These are phyloP conservation scores for Bombus superbus DNA, from an alignment of 1,140 invertebrate genomes.

Conservation along the genomic window DNA sequence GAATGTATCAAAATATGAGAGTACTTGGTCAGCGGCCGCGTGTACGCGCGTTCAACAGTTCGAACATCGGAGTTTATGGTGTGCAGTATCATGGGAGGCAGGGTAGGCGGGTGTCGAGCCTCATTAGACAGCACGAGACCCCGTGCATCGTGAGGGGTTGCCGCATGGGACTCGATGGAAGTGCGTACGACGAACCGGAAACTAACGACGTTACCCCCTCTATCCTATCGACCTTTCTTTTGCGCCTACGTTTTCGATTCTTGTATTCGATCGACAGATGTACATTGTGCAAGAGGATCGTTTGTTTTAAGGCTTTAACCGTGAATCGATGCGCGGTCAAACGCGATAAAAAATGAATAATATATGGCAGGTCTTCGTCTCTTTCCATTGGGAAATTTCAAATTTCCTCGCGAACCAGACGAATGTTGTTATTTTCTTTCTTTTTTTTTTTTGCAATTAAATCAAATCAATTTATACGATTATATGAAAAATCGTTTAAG, in stretches of 20 bases:
- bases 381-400: neutral
- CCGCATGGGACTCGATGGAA: conserved; percentile 58
- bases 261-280: conserved; percentile 40
- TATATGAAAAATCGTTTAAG: no score
- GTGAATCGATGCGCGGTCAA: neutral
- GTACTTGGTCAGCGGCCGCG: conserved; percentile 19
- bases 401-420: no score
- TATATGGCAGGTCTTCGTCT: neutral
- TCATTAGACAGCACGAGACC: conserved; percentile 75
- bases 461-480: no score
- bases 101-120: conserved; percentile 69
- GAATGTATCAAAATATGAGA: conserved; percentile 66
- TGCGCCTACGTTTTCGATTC: conserved; percentile 35
- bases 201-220: conserved; percentile 68
- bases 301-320: conserved; percentile 29
- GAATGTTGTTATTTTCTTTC: no score
- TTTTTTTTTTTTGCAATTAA: no score
- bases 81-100: conserved; percentile 58
- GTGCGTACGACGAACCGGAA: conserved; percentile 66
- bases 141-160: conserved; percentile 59
- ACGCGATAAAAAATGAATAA: neutral
- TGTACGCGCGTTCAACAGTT: conserved; percentile 51
- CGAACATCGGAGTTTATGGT: conserved; percentile 58
- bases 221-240: conserved; percentile 31
- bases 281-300: neutral